Base-by-base conservation (phyloP, 2,888 invertebrate genomes). In the Hyles lineata region DNA sequence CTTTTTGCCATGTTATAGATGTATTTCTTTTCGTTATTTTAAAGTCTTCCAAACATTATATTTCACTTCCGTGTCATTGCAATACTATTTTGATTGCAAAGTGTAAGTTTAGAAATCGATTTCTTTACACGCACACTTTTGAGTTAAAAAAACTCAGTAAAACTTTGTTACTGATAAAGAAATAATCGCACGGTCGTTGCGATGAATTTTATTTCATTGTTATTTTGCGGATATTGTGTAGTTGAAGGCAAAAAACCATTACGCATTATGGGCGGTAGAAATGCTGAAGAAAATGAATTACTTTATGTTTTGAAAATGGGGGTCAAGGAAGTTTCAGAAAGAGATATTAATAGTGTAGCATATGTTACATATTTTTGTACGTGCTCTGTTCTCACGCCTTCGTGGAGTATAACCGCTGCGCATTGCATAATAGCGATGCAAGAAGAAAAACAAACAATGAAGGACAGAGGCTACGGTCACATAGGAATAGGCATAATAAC, bases 341-440 rank as follows among this genome's bases (percentile, higher is more conserved):
- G 17, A 7, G 43, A 23, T 8, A 43, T 50, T 50, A 23, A 15
- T 67, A 15, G 6, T 43, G n/a, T 63, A 35, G 9, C 43, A 35
- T 15, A 43, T n/a, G 43, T 63, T 5, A 35, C 9, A 35, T 63
- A 63, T 43, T 63, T 63, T 43, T 63, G 35, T 11, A 21, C 63
- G 6, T 63, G 63, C 21, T 43, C 35, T 63, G 21, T 63, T 19
- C 63, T 63, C 15, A 43, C 21, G 43, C n/a, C 11, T 21, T 63
- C 63, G 5, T 63, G 63, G 63, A 35, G 63, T 63, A 43, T 63
- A 21, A 63, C 63, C 9, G 63, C 63, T 11, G 63, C 63, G 2
- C 63, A 35, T 21, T 43, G 63, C 9, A 35, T 63, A 21, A 35
- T 35, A 15, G 11, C n/a, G n/a, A 43, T 63, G 21, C 35, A 35